Evolutionary conservation across 2,888 invertebrate species (phyloP), one percentile per base, ranked within the genome.

Genomic region (Agrenia bidenticulata): DNA sequence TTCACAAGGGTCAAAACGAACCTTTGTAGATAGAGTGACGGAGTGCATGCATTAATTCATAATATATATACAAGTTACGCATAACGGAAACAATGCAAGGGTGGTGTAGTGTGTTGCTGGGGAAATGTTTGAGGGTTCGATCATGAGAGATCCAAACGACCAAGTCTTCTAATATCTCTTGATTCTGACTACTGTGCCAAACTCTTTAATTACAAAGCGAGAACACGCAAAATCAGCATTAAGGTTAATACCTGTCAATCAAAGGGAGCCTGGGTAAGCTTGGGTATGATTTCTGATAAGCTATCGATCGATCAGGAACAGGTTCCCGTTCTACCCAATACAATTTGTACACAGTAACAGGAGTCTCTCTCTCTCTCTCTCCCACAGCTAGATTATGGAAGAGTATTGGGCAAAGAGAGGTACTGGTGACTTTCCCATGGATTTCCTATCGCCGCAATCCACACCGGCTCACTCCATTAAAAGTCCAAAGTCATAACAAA

Each of bases 201-300:
- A 74, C 72, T 64, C 70, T 76, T 76, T 76, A 76, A 76, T 76
- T 76, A 74, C 72, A 69, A 60, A 61, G 39, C 59, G 62, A 61
- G 53, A 70, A 59, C 76, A 76, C 76, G 76, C 76, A 69, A 76
- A 73, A 70, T 72, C 71, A 73, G 69, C 76, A 76, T 76, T 76
- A 76, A 71, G 74, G 74, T 72, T 73, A 73, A 74, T 64, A 74
- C 71, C 70, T 76, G 76, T 74, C 76, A 74, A 74, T 74, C 73
- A 73, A 64, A 64, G 63, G 66, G 66, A 66, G 61, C 53, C 53
- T 32, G 26, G 58, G 65, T 63, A 19, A 59, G 56, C 24, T 51
- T 27, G 56, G 53, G 56, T 62, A 37, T 56, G 61, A 50, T 61
- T 65, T 58, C 68, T 67, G 67, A 69, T 66, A 67, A 72, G 55